Evolutionary conservation across 2,797 vertebrate genomes (phyloP), one percentile per base, ranked within the genome.

Genomic region (Enteromius paludinosus): DNA sequence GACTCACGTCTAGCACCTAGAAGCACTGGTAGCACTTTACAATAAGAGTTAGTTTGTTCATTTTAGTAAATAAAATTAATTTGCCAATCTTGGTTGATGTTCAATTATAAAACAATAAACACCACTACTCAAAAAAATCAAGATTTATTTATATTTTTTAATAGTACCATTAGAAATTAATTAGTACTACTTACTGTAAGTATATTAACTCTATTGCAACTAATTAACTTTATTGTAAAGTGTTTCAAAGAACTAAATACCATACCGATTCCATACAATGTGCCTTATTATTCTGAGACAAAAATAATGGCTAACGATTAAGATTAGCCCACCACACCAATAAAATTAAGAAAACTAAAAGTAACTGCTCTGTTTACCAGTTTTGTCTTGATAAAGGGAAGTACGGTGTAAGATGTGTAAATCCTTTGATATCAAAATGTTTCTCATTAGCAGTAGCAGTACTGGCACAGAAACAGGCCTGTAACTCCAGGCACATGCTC

Each of bases 381-480:
- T 62, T 43, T 35, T 65, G 56, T 62, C 18, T 43, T 49, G 30
- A 73, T 30, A 54, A 65, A 72, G 65, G 47, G 75, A 89, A 89
- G 68, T 81, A 81, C 61, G 75, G 76, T 77, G 25, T 80, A 70
- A 65, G n/a, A 79, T 85, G 54, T 35, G 45, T 78, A 89, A 91
- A 90, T 88, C 83, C 81, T 86, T 85, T 68, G 86, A 87, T 84
- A 33, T 78, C 20, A 87, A 89, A 66, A 86, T 81, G 41, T 70
- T 90, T 89, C 81, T 87, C 80, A 86, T 88, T 41, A 83, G 87
- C 86, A 84, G 25, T 87, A 90, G 87, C 85, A 86, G 43, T 86
- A 87, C 11, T 82, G 85, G 64, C 77, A 83, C 66, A 82, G 45
- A 78, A 82, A 80, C 82, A 66, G 62, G 35, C 70, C 69, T 69